phyloP scores from a whole-genome alignment of 2,113 vertebrate genomes.

The Pteropus alecto region DNA sequence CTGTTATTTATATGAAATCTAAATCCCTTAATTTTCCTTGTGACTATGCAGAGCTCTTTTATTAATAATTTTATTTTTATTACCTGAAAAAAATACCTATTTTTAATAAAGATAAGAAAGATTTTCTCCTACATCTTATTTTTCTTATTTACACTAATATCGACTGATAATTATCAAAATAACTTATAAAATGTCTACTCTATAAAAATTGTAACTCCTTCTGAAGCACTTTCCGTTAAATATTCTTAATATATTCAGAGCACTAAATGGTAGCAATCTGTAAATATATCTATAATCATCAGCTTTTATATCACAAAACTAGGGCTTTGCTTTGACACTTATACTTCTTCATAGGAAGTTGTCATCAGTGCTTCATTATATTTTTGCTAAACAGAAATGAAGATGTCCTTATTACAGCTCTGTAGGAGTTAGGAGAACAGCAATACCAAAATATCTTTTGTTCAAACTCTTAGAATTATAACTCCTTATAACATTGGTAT shows the following conservation, averaged over 20 bases:
- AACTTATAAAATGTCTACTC: conserved; percentile 46
- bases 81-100: conserved; percentile 28
- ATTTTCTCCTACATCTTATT: conserved; percentile 45
- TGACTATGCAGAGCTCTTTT: conserved; percentile 46
- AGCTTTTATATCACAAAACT: conserved; percentile 32
- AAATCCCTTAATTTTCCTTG: conserved; percentile 60
- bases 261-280: conserved; percentile 33
- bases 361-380: conserved; percentile 45
- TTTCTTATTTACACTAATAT: conserved; percentile 56
- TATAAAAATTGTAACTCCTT: conserved; percentile 48
- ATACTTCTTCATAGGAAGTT: neutral
- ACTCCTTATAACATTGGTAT: conserved; percentile 72
- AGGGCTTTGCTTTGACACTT: conserved; percentile 26
- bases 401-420: conserved; percentile 36
- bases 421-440: conserved; percentile 41
- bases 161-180: conserved; percentile 45
- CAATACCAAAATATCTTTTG: conserved; percentile 63
- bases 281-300: neutral
- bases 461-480: conserved; percentile 76
- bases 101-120: conserved; percentile 58
- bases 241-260: conserved; percentile 28
- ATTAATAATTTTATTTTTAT: conserved; percentile 51
- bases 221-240: conserved; percentile 62
- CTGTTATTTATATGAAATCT: conserved; percentile 51
- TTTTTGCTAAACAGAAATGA: conserved; percentile 39